These are phyloP conservation scores for Caenorhabditis sp. DNA, from an alignment of 2,888 invertebrate genomes.

Conservation along the genomic window DNA sequence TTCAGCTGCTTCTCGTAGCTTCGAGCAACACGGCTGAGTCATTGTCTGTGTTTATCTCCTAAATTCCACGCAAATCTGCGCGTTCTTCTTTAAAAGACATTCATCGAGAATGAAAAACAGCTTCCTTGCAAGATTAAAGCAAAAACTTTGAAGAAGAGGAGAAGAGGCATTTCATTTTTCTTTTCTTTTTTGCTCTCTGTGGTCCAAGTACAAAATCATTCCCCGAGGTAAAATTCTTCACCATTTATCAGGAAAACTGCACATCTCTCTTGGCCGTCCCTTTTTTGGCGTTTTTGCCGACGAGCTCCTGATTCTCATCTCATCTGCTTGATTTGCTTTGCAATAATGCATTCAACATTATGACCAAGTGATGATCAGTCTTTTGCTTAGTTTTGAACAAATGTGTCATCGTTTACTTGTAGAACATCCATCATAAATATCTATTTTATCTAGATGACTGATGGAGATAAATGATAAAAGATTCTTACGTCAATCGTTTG, in stretches of 20 bases:
- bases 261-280: slow-evolving; percentile 15
- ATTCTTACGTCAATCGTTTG: slow-evolving; percentile 2
- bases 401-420: neutral
- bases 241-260: slow-evolving; percentile 55
- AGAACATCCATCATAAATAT: neutral
- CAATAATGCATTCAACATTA: neutral
- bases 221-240: slow-evolving; percentile 62
- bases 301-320: slow-evolving; percentile 20
- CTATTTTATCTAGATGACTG: no score
- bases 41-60: no score
- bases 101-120: slow-evolving; percentile 34
- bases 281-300: slow-evolving; percentile 20
- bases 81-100: slow-evolving; percentile 12
- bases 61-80: neutral
- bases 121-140: slow-evolving; percentile 30
- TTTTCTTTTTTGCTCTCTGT: slow-evolving; percentile 47
- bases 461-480: no score
- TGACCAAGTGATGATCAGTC: no score
- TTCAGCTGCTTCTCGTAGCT: neutral
- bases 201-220: slow-evolving; percentile 57
- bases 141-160: slow-evolving; percentile 5
- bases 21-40: no score
- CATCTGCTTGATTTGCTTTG: neutral
- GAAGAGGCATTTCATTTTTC: slow-evolving; percentile 3
- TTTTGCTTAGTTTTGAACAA: no score